Evolutionary conservation across 1,140 invertebrate genomes (phyloP), one percentile per base, ranked within the genome.

Genomic region (Hycleus phaleratus): DNA sequence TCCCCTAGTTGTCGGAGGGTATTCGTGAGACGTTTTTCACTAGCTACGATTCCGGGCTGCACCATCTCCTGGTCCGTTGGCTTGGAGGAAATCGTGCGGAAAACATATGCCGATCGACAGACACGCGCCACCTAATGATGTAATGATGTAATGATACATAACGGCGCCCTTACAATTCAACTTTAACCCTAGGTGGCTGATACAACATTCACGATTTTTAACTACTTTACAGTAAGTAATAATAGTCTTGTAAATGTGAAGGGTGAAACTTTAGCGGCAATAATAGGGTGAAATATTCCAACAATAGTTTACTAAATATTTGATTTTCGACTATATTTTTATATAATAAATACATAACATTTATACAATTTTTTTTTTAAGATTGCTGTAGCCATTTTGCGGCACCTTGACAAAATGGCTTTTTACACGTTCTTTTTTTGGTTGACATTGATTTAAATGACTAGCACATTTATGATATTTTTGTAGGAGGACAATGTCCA

Each of bases 281-380:
- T 11, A 25, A 46, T 12, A 8, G 11, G 45, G 45, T 12, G 18
- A 55, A 11, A 45, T 38, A 26, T 46, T 26, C 25, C 26, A 10
- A 53, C 42, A 10, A 53, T 42, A 24, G 11, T 32, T 32, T 32
- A 32, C 32, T 32, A 32, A 25, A 46, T 38, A 38, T 39, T 25
- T 44, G 47, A 26, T 65, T 60, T 61, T 63, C 40, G 38, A 45
- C 50, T 66, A 63, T 68, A 62, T 66, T 69, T 32, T 69, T 68
- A 59, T 72, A 72, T 71, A 72, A 72, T 72, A 72, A 72, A 71
- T 72, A 72, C 70, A 68, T 68, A 72, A 72, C 70, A 72, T 72
- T 72, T 72, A 72, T 72, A 68, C 61, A 64, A 51, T 60, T 59
- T 4, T 32, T 32, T 59, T 56, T 53, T 63, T 61, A 62, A 53